These are phyloP conservation scores for Clavelina lepadiformis DNA, from an alignment of 23 tunicate genomes.

Conservation along the genomic window DNA sequence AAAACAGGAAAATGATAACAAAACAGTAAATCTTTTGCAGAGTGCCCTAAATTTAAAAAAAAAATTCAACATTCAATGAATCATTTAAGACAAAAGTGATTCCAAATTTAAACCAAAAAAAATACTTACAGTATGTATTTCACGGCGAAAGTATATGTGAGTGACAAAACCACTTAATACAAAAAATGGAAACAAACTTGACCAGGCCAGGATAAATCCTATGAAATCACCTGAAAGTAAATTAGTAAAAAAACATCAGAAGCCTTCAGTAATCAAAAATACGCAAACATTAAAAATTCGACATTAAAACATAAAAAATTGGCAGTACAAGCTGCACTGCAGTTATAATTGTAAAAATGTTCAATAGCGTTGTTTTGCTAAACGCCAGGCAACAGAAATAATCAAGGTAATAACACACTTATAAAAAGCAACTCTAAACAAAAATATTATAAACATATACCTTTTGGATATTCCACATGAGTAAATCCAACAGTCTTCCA, in stretches of 20 bases:
- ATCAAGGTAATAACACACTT: no score
- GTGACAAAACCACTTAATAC: conserved; percentile 59
- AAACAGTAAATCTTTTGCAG: neutral
- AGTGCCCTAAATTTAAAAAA: neutral
- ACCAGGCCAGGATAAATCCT: conserved; percentile 64
- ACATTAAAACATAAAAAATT: neutral
- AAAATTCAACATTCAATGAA: neutral
- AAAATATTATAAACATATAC: neutral
- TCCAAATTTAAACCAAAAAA: neutral
- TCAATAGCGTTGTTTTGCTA: no score
- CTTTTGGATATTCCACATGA: conserved; percentile 58
- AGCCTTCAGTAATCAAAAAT: no score
- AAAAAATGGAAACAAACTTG: conserved; percentile 64
- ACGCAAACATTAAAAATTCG: no score
- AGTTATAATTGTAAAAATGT: no score
- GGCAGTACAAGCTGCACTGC: no score
- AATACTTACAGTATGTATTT: conserved; percentile 52
- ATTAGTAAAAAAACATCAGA: no score
- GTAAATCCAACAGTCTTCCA: conserved; percentile 61
- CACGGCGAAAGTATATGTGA: conserved; percentile 67
- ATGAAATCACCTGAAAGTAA: conserved; percentile 64
- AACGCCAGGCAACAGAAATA: no score
- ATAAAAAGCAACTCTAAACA: no score
- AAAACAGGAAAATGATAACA: neutral
- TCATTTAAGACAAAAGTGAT: neutral